Conservation (phyloP, 2,797 vertebrate genomes). For the Taenioides sp. region DNA sequence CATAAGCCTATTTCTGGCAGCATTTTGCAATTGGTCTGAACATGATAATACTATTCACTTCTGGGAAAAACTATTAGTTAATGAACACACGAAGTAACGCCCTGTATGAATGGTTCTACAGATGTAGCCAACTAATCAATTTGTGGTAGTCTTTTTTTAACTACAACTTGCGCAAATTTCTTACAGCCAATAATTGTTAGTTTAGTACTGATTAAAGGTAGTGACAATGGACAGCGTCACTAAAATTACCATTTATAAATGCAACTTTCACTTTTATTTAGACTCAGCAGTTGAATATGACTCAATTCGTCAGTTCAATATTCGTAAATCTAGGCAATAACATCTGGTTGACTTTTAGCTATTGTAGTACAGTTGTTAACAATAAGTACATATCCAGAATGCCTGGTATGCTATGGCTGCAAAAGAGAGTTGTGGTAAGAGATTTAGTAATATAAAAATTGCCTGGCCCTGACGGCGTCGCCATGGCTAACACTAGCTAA, state of each 20-base stretch:
- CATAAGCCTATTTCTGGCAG: conserved; percentile 41
- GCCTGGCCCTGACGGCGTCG: conserved; percentile 62
- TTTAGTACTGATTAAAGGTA: not conserved
- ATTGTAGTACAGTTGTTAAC: not conserved
- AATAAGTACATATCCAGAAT: not conserved
- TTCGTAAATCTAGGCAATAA: not conserved
- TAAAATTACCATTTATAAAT: not conserved
- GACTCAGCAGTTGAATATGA: not conserved
- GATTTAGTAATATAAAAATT: conserved; percentile 30
- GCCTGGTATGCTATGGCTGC: not conserved
- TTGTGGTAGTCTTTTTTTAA: not conserved
- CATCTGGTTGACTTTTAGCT: not conserved
- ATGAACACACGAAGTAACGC: not conserved
- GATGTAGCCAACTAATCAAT: not conserved
- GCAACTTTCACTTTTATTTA: not conserved
- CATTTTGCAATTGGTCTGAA: conserved; percentile 36
- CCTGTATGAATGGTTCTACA: not conserved
- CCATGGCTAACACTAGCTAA: conserved; percentile 65
- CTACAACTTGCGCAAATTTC: not conserved
- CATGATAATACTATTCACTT: not conserved
- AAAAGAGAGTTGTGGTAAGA: not conserved
- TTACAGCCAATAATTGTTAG: not conserved
- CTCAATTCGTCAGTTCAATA: not conserved
- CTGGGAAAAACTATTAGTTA: conserved; percentile 1
- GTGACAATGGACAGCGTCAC: not conserved